Evolutionary conservation across 2,797 vertebrate genomes (phyloP).

Genomic region (Chelon auratus): DNA sequence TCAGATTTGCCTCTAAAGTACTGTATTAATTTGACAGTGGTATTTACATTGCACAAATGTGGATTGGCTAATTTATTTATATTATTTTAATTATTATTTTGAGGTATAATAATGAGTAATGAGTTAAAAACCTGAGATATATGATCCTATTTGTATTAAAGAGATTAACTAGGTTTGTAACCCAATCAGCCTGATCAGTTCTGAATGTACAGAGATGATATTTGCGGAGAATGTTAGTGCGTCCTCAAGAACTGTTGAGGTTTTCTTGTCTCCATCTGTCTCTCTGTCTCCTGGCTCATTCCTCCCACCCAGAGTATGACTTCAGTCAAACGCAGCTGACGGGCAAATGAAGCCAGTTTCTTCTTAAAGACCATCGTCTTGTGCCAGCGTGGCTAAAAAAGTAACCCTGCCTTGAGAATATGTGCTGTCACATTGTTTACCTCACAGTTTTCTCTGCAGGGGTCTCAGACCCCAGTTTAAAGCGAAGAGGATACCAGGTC

Average conservation of each 20-base stretch:
- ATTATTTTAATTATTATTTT: not conserved
- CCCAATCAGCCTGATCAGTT: not conserved
- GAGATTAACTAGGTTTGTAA: not conserved
- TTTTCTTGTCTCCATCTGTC: conserved; percentile 14
- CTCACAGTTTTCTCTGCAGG: conserved; percentile 37
- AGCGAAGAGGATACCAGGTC: conserved; percentile 9
- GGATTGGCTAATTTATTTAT: not conserved
- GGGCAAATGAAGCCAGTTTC: conserved; percentile 4
- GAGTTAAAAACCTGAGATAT: not conserved
- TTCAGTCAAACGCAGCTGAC: conserved; percentile 17
- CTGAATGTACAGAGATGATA: not conserved
- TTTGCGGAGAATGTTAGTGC: not conserved
- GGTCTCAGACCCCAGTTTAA: conserved; percentile 8
- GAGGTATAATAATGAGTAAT: not conserved
- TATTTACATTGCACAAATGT: too few relatives aligned
- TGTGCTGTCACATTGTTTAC: conserved; percentile 18
- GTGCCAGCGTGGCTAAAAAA: conserved; percentile 10
- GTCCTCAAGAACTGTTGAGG: not conserved
- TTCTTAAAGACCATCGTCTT: conserved; percentile 6
- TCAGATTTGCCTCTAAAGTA: too few relatives aligned
- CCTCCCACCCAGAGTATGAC: not conserved
- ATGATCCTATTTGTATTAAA: not conserved
- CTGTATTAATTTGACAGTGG: too few relatives aligned
- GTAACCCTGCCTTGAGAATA: conserved; percentile 8
- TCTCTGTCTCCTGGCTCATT: not conserved